A percentile compares a stretch with the other conserved stretches of the same genome.
Conservation (phyloP, 2,888 invertebrate genomes). For the Ormyrus rosae region DNA sequence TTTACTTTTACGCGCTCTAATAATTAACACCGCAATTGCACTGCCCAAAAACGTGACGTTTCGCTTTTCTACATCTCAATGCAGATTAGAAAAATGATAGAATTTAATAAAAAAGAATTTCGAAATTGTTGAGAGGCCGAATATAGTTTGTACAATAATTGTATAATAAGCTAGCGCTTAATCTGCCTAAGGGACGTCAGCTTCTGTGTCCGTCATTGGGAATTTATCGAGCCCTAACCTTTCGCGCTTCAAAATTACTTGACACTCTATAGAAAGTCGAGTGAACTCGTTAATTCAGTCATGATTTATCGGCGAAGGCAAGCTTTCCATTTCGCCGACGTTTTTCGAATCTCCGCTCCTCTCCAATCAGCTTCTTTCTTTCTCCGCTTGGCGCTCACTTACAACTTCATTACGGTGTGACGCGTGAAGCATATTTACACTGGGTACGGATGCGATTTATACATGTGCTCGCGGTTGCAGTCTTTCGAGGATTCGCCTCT, state of each 20-base stretch:
- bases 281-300: slow-evolving; percentile 36
- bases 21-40: slow-evolving; percentile 17
- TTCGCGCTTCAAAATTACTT: slow-evolving; percentile 40
- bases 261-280: slow-evolving; percentile 41
- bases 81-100: too few relatives aligned
- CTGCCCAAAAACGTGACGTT: slow-evolving; percentile 5
- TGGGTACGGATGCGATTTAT: slow-evolving; percentile 19
- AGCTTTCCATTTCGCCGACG: slow-evolving; percentile 45
- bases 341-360: slow-evolving; percentile 21
- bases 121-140: too few relatives aligned
- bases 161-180: too few relatives aligned
- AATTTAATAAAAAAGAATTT: too few relatives aligned
- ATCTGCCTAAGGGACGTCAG: too few relatives aligned
- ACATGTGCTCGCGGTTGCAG: background rate
- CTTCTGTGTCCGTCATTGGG: slow-evolving; percentile 45
- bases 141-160: too few relatives aligned
- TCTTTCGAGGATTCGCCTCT: too few relatives aligned
- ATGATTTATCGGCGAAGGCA: slow-evolving; percentile 45
- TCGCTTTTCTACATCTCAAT: background rate
- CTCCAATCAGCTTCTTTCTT: background rate
- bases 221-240: slow-evolving; percentile 51
- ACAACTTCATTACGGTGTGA: slow-evolving; percentile 3
- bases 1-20: slow-evolving; percentile 16
- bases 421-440: slow-evolving; percentile 2
- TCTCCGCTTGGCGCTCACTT: background rate